A percentile compares a stretch with the other conserved stretches of the same genome.
Evolutionary conservation across 2,113 vertebrate species (phyloP).

Genomic region (Erythrolamprus reginae): DNA sequence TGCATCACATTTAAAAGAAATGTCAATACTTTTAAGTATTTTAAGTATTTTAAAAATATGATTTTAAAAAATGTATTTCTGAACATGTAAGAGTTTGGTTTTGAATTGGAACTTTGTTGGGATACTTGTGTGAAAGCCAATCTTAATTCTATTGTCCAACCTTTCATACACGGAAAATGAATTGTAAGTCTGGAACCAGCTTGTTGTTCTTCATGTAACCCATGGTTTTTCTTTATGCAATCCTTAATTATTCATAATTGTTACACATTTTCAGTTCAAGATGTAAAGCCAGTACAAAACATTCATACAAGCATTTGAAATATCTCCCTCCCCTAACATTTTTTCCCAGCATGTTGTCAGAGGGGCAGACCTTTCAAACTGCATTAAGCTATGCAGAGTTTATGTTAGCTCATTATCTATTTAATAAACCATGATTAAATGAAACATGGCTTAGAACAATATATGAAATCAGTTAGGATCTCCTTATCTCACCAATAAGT

Average conservation of each 20-base stretch:
- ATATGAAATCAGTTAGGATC: not conserved
- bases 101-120: not conserved
- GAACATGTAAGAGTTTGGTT: not conserved
- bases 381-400: not conserved
- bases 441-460: not conserved
- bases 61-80: not conserved
- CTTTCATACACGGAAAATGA: not conserved
- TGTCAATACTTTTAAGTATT: not conserved
- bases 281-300: not conserved
- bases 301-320: not conserved
- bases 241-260: not conserved
- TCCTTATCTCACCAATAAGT: constrained; percentile 6
- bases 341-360: not conserved
- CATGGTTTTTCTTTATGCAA: not conserved
- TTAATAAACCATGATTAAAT: not conserved
- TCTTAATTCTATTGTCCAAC: not conserved
- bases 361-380: not conserved
- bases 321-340: not conserved
- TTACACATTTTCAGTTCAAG: not conserved
- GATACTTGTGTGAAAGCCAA: not conserved
- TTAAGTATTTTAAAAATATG: not conserved
- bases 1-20: not conserved
- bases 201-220: not conserved
- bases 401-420: not conserved
- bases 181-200: not conserved